A percentile compares a stretch with the other conserved stretches of the same genome.
Evolutionary conservation across 2,113 vertebrate species (phyloP).

Genomic region (Chamaetylas fuelleborni): DNA sequence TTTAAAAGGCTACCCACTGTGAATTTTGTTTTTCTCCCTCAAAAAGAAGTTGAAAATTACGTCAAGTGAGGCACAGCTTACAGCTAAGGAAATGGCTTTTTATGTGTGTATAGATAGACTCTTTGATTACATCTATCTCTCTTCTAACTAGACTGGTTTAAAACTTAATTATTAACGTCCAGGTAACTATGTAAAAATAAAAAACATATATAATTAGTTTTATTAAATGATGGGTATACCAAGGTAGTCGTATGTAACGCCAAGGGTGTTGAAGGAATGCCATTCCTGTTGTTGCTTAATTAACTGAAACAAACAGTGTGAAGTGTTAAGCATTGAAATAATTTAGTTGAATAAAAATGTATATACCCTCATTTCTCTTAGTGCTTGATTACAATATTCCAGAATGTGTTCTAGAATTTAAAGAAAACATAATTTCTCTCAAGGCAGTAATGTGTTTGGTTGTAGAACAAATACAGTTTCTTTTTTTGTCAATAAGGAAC

Average conservation of each 20-base stretch:
- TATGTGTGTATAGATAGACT: not conserved
- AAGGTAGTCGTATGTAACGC: not conserved
- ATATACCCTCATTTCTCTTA: not conserved
- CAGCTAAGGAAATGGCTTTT: not conserved
- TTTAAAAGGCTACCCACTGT: not conserved
- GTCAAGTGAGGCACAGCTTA: not conserved
- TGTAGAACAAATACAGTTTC: not conserved
- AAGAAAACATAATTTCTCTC: not conserved
- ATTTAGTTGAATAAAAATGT: not conserved
- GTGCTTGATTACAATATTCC: not conserved
- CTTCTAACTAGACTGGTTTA: not conserved
- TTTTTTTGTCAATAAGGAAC: not conserved
- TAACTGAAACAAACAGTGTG: not conserved
- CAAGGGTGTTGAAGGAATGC: not conserved
- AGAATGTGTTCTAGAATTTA: not conserved
- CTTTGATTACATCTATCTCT: not conserved
- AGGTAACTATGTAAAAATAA: not conserved
- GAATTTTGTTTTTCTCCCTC: not conserved
- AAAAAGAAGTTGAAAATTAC: not conserved
- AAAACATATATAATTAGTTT: not conserved
- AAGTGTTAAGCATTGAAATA: not conserved
- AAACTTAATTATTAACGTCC: not conserved
- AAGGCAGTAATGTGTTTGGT: not conserved
- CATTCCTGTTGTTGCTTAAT: not conserved
- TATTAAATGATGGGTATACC: not conserved